phyloP scores from a whole-genome alignment of 1,140 invertebrate species.

The Trichonephila inaurata region DNA sequence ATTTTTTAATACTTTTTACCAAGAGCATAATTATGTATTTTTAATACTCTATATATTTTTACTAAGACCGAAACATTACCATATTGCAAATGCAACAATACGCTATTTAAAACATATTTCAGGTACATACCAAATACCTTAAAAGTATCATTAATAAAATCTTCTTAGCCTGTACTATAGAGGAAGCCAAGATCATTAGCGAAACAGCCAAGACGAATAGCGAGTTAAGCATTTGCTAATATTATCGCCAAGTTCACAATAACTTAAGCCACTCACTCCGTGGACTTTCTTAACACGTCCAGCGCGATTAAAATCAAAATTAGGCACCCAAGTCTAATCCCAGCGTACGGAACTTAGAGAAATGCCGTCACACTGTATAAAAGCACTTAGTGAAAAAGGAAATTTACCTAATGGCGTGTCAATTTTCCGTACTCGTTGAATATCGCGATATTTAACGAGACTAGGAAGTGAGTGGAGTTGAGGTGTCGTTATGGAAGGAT shows the following conservation, averaged over 20 bases:
- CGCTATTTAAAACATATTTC: not conserved
- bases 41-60: too few relatives aligned
- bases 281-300: slow-evolving; percentile 47
- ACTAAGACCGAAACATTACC: too few relatives aligned
- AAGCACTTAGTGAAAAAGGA: slow-evolving; percentile 73
- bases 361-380: not conserved
- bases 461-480: slow-evolving; percentile 74
- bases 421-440: slow-evolving; percentile 68
- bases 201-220: not conserved
- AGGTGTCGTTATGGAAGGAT: slow-evolving; percentile 72
- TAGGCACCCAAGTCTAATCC: slow-evolving; percentile 60
- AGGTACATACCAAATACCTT: not conserved
- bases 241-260: slow-evolving; percentile 31
- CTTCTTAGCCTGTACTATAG: not conserved
- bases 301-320: slow-evolving; percentile 71
- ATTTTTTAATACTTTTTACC: too few relatives aligned
- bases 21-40: too few relatives aligned
- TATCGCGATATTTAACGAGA: slow-evolving; percentile 75
- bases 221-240: slow-evolving; percentile 20
- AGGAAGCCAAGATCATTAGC: not conserved
- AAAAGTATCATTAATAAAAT: not conserved
- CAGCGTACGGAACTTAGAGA: slow-evolving; percentile 5
- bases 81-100: too few relatives aligned
- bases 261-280: slow-evolving; percentile 2
- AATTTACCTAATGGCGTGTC: slow-evolving; percentile 73